Conservation (phyloP, 2,113 vertebrate genomes). For the Anthoscopus minutus region DNA sequence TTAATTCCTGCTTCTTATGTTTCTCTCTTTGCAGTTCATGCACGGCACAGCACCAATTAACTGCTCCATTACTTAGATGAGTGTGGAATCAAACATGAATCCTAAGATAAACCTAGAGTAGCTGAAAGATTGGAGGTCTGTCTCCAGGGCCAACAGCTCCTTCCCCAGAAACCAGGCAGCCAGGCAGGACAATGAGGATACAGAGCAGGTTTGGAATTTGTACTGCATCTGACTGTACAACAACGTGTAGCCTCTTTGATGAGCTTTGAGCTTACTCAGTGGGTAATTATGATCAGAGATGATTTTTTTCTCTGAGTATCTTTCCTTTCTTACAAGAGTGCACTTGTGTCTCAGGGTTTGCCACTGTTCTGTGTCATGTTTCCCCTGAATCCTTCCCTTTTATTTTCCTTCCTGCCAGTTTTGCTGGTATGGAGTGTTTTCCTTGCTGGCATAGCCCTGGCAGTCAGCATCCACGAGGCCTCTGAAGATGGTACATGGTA, state of each 20-base stretch:
- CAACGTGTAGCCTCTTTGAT: background rate
- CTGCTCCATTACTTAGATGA: background rate
- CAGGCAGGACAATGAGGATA: background rate
- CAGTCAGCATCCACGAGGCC: background rate
- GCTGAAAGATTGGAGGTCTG: background rate
- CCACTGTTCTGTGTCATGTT: background rate
- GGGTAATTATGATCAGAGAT: background rate
- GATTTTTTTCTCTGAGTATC: background rate
- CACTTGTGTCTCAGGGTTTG: rapidly evolving
- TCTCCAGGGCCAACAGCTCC: background rate
- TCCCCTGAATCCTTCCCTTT: background rate
- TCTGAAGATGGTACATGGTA: conserved; percentile 18
- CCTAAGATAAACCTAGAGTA: background rate
- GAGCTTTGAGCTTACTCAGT: background rate
- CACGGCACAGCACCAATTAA: background rate
- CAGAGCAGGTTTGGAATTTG: background rate
- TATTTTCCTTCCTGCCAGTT: background rate
- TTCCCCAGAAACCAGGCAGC: background rate
- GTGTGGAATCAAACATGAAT: background rate
- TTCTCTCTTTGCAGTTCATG: background rate
- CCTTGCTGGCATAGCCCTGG: background rate
- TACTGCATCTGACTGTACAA: background rate
- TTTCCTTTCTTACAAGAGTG: background rate
- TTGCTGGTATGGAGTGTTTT: background rate
- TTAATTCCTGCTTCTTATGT: background rate